These are phyloP conservation scores for Toxotes chatareus DNA, from an alignment of 2,113 vertebrate species.

Conservation along the genomic window DNA sequence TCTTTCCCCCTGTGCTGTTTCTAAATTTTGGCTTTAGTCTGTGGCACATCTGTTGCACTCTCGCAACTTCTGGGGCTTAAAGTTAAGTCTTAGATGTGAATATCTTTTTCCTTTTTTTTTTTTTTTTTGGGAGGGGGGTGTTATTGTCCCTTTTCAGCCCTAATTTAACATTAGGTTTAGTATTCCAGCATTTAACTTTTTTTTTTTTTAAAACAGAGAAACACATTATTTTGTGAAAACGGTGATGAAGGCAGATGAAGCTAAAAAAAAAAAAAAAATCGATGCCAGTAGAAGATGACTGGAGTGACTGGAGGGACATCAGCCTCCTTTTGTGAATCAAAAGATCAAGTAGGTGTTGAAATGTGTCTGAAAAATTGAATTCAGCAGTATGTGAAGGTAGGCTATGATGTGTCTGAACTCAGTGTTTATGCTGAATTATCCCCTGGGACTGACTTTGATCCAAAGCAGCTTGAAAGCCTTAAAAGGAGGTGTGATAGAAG, in stretches of 20 bases:
- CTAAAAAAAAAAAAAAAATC: conserved; percentile 14
- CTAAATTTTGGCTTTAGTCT: conserved; percentile 42
- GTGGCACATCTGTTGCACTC: conserved; percentile 47
- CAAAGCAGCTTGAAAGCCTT: conserved; percentile 78
- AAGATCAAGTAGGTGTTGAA: conserved; percentile 62
- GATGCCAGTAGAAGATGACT: conserved; percentile 24
- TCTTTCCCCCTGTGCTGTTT: conserved; percentile 19
- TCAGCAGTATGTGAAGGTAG: conserved; percentile 47
- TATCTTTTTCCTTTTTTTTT: conserved; percentile 1
- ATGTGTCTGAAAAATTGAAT: conserved; percentile 54
- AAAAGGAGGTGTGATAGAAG: conserved; percentile 69
- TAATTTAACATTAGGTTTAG: conserved; percentile 42
- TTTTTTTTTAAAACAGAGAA: conserved; percentile 20
- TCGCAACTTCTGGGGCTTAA: conserved; percentile 21
- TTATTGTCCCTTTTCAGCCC: conserved; percentile 6
- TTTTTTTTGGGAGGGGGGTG: background rate
- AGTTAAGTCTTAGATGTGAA: conserved; percentile 22
- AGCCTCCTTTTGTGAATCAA: conserved; percentile 43
- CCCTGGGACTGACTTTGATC: conserved; percentile 77
- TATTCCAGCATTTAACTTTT: conserved; percentile 51
- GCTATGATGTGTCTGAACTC: conserved; percentile 61
- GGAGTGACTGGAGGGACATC: conserved; percentile 23
- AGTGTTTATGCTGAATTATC: conserved; percentile 70
- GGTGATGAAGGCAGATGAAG: conserved; percentile 54
- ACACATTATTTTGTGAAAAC: conserved; percentile 30